Percentiles rank a stretch among this genome's conserved stretches.
Conservation (phyloP, 1,140 invertebrate genomes). For the Pseudomyrmex sp. region DNA sequence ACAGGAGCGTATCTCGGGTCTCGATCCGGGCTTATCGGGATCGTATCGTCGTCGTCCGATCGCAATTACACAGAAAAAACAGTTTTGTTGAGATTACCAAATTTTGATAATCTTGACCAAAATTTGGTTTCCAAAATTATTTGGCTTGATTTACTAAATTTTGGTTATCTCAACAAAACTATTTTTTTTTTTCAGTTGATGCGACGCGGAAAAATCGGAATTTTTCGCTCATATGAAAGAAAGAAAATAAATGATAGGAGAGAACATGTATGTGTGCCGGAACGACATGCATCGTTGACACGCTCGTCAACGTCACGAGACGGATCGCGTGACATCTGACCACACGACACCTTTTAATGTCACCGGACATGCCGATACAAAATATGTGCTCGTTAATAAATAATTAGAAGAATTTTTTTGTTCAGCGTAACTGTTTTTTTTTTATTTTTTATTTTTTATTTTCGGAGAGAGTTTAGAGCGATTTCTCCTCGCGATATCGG, state of each 20-base stretch:
- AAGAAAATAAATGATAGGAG: slow-evolving; percentile 17
- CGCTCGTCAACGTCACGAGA: slow-evolving; percentile 15
- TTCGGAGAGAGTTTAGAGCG: too few species aligned
- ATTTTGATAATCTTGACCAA: too few species aligned
- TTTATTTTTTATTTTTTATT: too few species aligned
- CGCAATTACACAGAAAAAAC: neutral
- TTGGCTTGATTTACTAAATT: too few species aligned
- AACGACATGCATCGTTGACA: neutral
- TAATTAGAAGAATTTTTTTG: neutral
- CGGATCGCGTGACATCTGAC: slow-evolving; percentile 25
- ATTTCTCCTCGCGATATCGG: too few species aligned
- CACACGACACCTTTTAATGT: neutral
- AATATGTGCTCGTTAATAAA: slow-evolving; percentile 16
- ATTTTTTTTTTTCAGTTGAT: too few species aligned
- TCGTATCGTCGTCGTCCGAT: slow-evolving; percentile 2
- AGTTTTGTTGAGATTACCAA: too few species aligned
- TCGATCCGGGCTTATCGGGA: neutral
- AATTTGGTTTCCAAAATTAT: too few species aligned
- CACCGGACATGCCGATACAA: slow-evolving; percentile 6
- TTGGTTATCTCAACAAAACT: too few species aligned
- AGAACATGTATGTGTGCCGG: too few species aligned
- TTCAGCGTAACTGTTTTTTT: neutral
- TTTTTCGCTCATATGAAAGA: neutral
- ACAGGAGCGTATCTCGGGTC: slow-evolving; percentile 41
- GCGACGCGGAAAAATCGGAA: neutral